Percentiles rank a stretch among this genome's conserved stretches.
phyloP scores from a whole-genome alignment of 2,113 vertebrate genomes.

The Aldabrachelys gigantea region DNA sequence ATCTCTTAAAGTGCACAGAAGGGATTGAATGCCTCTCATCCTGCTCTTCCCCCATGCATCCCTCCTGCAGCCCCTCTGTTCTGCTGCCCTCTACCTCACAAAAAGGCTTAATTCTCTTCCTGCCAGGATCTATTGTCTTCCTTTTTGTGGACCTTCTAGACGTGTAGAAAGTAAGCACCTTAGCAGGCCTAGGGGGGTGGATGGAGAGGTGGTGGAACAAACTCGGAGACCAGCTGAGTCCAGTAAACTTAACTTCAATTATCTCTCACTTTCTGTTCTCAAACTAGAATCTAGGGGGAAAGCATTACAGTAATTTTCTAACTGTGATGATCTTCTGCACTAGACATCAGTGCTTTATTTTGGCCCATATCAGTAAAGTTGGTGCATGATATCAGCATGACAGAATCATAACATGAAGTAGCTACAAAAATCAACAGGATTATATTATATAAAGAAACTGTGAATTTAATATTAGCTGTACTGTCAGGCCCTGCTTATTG shows the following conservation, averaged over 20 bases:
- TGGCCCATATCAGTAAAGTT: constrained; percentile 44
- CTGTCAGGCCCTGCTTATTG: constrained; percentile 20
- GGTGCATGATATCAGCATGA: constrained; percentile 35
- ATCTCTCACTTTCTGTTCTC: neutral
- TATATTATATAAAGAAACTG: constrained; percentile 50
- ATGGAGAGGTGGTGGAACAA: fast-evolving
- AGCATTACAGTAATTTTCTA: constrained; percentile 47
- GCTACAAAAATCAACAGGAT: constrained; percentile 59
- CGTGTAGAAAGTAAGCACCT: neutral
- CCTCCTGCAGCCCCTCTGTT: neutral
- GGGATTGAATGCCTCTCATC: neutral
- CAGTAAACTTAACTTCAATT: constrained; percentile 14
- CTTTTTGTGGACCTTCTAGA: neutral
- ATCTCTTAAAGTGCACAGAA: neutral
- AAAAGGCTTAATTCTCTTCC: neutral
- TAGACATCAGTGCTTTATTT: constrained; percentile 33
- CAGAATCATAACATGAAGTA: constrained; percentile 57
- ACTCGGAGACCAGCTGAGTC: neutral
- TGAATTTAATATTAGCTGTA: constrained; percentile 70
- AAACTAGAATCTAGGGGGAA: neutral
- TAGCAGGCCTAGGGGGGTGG: neutral
- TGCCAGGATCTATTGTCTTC: neutral
- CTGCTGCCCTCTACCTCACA: neutral
- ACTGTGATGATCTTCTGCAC: constrained; percentile 28
- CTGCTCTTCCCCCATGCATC: neutral